These are phyloP conservation scores for Chalcosyrphus nemorum DNA, from an alignment of 2,888 invertebrate genomes.

Conservation along the genomic window DNA sequence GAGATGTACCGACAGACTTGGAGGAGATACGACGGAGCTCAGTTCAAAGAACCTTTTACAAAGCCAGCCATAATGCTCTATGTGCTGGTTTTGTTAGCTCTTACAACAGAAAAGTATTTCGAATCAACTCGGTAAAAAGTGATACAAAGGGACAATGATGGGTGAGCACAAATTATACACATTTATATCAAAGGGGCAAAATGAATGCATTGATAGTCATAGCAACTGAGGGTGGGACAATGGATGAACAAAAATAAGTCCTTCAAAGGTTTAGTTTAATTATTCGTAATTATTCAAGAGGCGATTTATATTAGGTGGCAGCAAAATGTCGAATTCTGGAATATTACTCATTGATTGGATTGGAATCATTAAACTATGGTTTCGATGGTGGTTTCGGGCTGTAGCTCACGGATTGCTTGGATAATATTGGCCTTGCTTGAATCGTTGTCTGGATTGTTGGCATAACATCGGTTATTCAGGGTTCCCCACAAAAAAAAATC, in stretches of 20 bases:
- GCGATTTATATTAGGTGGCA: too few relatives aligned
- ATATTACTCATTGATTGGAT: too few relatives aligned
- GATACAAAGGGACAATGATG: constrained; percentile 16
- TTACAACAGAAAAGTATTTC: not conserved
- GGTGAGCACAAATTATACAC: not conserved
- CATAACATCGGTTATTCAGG: too few relatives aligned
- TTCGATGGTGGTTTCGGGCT: too few relatives aligned
- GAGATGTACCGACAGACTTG: not conserved
- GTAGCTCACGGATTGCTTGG: too few relatives aligned
- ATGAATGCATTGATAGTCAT: not conserved
- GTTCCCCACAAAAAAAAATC: too few relatives aligned
- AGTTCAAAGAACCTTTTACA: constrained; percentile 55
- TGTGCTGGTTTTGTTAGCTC: constrained; percentile 33
- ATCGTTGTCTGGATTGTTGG: too few relatives aligned
- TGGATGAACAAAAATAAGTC: not conserved
- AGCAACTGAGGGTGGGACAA: not conserved
- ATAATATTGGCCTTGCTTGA: too few relatives aligned
- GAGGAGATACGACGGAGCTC: constrained; percentile 9
- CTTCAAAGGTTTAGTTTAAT: not conserved
- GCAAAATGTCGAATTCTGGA: too few relatives aligned
- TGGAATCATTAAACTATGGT: too few relatives aligned
- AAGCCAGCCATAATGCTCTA: not conserved
- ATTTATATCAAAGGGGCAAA: not conserved
- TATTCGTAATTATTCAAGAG: not conserved
- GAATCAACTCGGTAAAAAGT: not conserved